Base-by-base conservation (phyloP, 2,797 vertebrate genomes). In the Cuculus canorus region DNA sequence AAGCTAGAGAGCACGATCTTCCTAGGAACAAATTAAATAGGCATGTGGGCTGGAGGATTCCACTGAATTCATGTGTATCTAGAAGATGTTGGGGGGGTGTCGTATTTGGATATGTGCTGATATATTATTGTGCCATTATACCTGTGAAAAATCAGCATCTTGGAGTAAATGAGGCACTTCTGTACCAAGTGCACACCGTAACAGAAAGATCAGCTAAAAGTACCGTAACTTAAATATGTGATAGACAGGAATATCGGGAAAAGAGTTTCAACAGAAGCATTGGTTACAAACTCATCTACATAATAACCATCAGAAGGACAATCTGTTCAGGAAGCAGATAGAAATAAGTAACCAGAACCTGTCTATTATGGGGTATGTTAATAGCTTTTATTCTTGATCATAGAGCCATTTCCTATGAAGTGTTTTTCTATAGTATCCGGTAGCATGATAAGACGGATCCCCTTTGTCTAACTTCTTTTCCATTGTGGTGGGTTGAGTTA, bases 171-270 rank as follows among this genome's bases (percentile, higher is more conserved):
- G 3, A 66, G 60, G 15, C 5, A 13, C 19, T 64, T 57, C 37
- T 17, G 32, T 43, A 47, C 43, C 59, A 50, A 47, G 16, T 12
- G 28, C 5, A 45, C 6, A 15, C n/a, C 1, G 0, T 10, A 63
- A 73, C 9, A 78, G 50, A 60, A 70, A 71, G 57, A 61, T 53
- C 1, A 10, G 21, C 10, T 56, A 59, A 41, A 80, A 84, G 8
- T 47, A 50, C 30, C 0, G 0, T 43, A n/a, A 47, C 19, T 70
- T 63, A 23, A 32, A 2, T 45, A 14, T 1, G 6, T 32, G 32
- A 65, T n/a, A 10, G 1, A 5, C 0, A 0, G 27, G n/a, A 72
- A 53, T 28, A 43, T 22, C 57, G 48, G 56, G 53, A 33, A 92
- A 73, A 64, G 4, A 16, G 32, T 52, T 73, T 39, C n/a, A 82